Base-by-base conservation (phyloP, 2,888 invertebrate species). In the Idaea straminata region DNA sequence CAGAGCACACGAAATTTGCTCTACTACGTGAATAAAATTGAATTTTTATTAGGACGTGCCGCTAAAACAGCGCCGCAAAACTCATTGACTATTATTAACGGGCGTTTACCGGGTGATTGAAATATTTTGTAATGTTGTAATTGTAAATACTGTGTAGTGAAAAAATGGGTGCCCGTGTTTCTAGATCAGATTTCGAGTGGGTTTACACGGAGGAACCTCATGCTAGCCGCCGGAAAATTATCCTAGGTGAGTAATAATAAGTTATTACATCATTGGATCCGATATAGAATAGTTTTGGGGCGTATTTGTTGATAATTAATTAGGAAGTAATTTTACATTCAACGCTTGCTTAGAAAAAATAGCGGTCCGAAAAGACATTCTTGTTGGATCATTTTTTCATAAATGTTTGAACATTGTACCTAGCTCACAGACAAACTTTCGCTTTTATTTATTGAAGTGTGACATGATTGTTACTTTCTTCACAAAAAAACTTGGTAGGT, bases 161-260 rank as follows among this genome's bases (percentile, higher is more conserved):
- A 73, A 92, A 82, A 77, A 99, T 99, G 99, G 99, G 99, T 69
- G 98, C 98, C 76, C 95, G 95, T 82, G 98, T 99, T 61, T 98
- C 99, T 34, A 95, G 98, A 80, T 96, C 95, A 0, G 99, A 99
- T 92, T 99, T 99, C 84, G 99, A 99, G 86, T 99, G 99, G 99
- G 95, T 95, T 59, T 98, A 98, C 80, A 98, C 98, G 0, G 99
- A 99, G 83, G 99, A 99, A 86, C 99, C 99, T 10, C 99, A 99
- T 88, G 99, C 99, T 5, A 96, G 96, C 67, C 95, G 99, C 69
- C 94, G 99, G 70, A 98, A 98, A 93, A 95, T 97, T 78, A 99
- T 99, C 84, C 93, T 99, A 83, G 96, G 98, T 97, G 94, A 76
- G 87, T 83, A 69, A 83, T 86, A 83, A 84, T 84, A 84, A 94